Conservation (phyloP, 2,888 invertebrate species). For the Cremastinae sp. region DNA sequence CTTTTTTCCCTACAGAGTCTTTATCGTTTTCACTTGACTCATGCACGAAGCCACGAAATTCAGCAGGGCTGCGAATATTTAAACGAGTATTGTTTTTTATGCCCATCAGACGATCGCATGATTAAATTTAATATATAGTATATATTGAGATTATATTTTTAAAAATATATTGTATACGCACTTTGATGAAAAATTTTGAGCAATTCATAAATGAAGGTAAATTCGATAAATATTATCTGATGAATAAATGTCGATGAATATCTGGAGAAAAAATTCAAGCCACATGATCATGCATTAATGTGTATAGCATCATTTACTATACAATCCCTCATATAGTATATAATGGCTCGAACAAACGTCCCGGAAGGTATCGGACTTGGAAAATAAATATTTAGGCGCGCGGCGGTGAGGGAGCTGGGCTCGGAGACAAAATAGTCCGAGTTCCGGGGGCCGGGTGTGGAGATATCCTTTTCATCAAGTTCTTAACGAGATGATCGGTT, state of each 20-base stretch:
- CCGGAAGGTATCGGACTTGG: background rate
- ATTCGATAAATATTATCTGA: too few species aligned
- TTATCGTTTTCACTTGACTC: conserved; percentile 22
- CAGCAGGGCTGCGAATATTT: conserved; percentile 1
- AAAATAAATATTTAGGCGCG: conserved; percentile 28
- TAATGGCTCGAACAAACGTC: background rate
- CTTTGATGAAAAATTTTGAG: too few species aligned
- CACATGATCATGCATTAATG: too few species aligned
- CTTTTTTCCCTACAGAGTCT: conserved; percentile 30
- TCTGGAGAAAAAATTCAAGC: too few species aligned
- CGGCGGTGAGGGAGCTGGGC: conserved; percentile 14
- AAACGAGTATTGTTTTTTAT: background rate
- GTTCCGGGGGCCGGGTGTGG: too few species aligned
- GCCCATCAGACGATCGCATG: background rate
- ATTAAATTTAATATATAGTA: too few species aligned
- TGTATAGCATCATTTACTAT: too few species aligned
- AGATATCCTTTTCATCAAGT: conserved; percentile 63
- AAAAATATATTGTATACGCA: too few species aligned
- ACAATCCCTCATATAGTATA: too few species aligned
- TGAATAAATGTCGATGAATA: too few species aligned
- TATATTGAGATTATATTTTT: too few species aligned
- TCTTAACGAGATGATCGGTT: conserved; percentile 67
- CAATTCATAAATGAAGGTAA: too few species aligned
- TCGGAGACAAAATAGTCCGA: conserved; percentile 47
- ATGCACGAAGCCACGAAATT: conserved; percentile 10